Conservation (phyloP, 2,888 invertebrate species). For the Tyria jacobaeae region DNA sequence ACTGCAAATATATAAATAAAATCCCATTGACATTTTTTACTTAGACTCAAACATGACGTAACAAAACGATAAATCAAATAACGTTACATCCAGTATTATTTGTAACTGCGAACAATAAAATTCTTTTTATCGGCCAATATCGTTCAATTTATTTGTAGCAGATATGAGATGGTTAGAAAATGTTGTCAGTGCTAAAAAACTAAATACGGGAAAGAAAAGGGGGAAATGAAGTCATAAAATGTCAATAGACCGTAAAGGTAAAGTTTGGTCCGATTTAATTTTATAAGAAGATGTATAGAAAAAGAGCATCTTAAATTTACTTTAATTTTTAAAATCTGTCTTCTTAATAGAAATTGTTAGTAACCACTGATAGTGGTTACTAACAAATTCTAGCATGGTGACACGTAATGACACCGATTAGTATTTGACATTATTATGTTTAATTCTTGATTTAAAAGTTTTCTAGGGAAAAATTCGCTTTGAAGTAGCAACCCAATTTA, state of each 20-base stretch:
- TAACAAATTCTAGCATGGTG: background rate
- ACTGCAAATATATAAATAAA: too few species aligned
- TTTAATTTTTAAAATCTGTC: too few species aligned
- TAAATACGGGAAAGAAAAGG: too few species aligned
- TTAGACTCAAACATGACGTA: background rate
- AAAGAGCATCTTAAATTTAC: too few species aligned
- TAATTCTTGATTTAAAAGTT: background rate
- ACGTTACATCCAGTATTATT: conserved; percentile 43
- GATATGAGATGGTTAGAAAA: conserved; percentile 27
- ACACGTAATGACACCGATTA: too few species aligned
- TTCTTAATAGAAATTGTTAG: too few species aligned
- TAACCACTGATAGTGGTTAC: too few species aligned
- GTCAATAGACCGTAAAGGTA: too few species aligned
- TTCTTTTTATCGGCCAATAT: conserved; percentile 63
- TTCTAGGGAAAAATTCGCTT: background rate
- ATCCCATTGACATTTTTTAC: too few species aligned
- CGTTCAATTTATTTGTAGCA: conserved; percentile 53
- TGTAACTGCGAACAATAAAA: conserved; percentile 58
- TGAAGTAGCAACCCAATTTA: conserved; percentile 26
- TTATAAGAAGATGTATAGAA: background rate
- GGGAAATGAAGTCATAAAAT: too few species aligned
- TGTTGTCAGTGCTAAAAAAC: conserved; percentile 26
- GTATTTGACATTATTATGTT: background rate
- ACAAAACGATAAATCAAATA: conserved; percentile 32
- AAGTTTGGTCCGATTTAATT: background rate